These are phyloP conservation scores for Petrolisthes manimaculis DNA, from an alignment of 2,888 invertebrate genomes.

Conservation along the genomic window DNA sequence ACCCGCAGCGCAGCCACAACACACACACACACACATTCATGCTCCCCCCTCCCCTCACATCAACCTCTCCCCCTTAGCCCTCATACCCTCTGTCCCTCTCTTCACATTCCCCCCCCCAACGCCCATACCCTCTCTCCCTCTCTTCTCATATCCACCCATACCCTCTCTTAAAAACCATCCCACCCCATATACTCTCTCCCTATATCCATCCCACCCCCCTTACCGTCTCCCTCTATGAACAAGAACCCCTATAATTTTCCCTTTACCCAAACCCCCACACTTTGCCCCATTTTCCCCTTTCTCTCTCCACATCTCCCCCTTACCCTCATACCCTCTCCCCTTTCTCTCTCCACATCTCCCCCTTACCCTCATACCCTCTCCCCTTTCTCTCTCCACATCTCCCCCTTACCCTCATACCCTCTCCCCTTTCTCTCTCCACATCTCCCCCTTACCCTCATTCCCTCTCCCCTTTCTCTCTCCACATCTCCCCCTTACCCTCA, in stretches of 20 bases:
- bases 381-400: not conserved
- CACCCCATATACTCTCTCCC: not conserved
- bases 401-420: not conserved
- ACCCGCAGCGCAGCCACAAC: slow-evolving; percentile 1
- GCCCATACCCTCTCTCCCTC: not conserved
- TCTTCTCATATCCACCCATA: not conserved
- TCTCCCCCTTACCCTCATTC: not conserved
- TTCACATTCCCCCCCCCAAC: no score
- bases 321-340: not conserved
- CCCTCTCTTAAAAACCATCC: not conserved
- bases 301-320: not conserved
- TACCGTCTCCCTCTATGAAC: not conserved
- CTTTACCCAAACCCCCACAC: not conserved
- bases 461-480: not conserved
- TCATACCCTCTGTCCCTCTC: not conserved
- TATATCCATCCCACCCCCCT: not conserved
- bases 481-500: not conserved
- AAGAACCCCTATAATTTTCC: not conserved
- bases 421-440: not conserved
- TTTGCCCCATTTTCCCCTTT: not conserved
- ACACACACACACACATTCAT: not conserved
- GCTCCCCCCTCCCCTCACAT: not conserved
- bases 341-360: not conserved
- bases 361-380: not conserved
- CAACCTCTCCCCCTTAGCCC: not conserved